Evolutionary conservation across 2,888 invertebrate genomes (phyloP).

Genomic region (Tiliacea citrago): DNA sequence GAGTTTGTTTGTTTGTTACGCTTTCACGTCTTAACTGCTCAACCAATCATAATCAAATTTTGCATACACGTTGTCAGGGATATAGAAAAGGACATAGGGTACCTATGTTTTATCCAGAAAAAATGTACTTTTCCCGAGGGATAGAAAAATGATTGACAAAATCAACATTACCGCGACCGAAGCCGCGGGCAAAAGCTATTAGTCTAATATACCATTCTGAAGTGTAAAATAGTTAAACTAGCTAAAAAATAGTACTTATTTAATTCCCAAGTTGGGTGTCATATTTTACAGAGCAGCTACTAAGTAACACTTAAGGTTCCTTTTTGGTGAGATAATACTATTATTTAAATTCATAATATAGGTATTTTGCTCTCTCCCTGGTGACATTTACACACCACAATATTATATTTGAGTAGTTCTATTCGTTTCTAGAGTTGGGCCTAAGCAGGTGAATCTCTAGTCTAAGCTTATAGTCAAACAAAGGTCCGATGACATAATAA

Average conservation of each 20-base stretch:
- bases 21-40: no score
- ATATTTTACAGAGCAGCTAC: conserved; percentile 10
- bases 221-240: conserved; percentile 1
- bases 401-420: not conserved
- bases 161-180: no score
- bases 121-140: no score
- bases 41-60: no score
- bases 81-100: no score
- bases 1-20: no score
- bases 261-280: conserved; percentile 16
- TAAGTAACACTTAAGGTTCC: conserved; percentile 8
- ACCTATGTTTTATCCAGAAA: not conserved
- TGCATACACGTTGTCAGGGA: no score
- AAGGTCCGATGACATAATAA: no score
- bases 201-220: not conserved
- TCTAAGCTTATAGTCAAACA: no score
- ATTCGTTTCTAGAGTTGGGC: conserved; percentile 1
- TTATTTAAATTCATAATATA: not conserved
- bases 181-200: no score
- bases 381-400: not conserved
- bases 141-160: no score
- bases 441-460: not conserved
- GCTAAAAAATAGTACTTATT: conserved; percentile 1
- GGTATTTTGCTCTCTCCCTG: not conserved
- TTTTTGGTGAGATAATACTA: not conserved